phyloP scores from a whole-genome alignment of 2,113 vertebrate genomes.

The Caranx melampygus region DNA sequence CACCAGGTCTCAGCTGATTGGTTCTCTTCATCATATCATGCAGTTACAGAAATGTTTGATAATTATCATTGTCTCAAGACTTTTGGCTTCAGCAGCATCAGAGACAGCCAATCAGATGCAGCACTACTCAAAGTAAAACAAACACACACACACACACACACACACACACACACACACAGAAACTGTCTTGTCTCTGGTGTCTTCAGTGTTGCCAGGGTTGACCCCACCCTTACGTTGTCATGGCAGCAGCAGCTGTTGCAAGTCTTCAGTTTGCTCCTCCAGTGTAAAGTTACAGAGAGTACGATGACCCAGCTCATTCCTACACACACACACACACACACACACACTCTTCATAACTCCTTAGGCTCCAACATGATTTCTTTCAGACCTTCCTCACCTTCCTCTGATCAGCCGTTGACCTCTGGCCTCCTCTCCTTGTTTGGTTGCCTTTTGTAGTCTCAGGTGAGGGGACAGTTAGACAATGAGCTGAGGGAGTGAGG shows the following conservation, averaged over 20 bases:
- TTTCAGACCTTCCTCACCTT: slow-evolving; percentile 53
- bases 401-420: slow-evolving; percentile 43
- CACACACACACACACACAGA: background rate
- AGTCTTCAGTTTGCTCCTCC: slow-evolving; percentile 76
- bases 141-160: background rate
- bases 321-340: slow-evolving; percentile 35
- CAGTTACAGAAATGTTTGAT: too few species aligned
- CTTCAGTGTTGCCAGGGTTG: slow-evolving; percentile 27
- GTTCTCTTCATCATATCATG: too few species aligned
- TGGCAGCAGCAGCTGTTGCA: slow-evolving; percentile 86
- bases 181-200: slow-evolving; percentile 20
- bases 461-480: too few species aligned
- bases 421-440: background rate
- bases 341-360: slow-evolving; percentile 37
- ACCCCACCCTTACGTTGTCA: slow-evolving; percentile 55
- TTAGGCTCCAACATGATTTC: slow-evolving; percentile 25
- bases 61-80: too few species aligned
- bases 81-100: too few species aligned
- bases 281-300: slow-evolving; percentile 86
- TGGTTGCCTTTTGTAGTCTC: background rate
- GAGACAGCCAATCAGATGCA: too few species aligned
- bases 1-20: too few species aligned
- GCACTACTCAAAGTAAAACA: too few species aligned
- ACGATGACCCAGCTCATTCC: slow-evolving; percentile 91
- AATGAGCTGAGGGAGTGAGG: too few species aligned